These are phyloP conservation scores for Ellobius talpinus DNA, from an alignment of 2,113 vertebrate species.

Conservation along the genomic window DNA sequence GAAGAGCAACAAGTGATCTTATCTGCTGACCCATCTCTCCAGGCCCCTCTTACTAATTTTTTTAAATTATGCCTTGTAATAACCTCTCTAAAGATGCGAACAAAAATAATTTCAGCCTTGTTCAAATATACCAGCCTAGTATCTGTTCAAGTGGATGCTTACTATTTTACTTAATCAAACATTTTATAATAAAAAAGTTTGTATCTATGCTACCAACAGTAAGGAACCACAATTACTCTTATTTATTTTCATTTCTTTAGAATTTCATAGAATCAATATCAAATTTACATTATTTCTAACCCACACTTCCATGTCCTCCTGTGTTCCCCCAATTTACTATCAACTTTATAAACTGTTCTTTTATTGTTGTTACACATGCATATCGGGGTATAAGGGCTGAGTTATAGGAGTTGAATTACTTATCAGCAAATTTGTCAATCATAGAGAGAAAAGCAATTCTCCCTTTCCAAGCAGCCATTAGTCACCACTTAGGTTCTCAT, in stretches of 20 bases:
- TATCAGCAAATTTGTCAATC: not conserved
- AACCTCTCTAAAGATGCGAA: not conserved
- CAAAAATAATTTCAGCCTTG: not conserved
- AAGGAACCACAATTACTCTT: not conserved
- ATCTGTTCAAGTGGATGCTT: not conserved
- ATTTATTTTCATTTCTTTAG: not conserved
- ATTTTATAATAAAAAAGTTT: not conserved
- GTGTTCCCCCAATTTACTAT: not conserved
- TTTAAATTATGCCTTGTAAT: not conserved
- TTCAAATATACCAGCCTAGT: not conserved
- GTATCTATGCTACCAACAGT: not conserved
- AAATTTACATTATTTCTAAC: not conserved
- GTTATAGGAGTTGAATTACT: not conserved
- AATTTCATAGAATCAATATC: not conserved
- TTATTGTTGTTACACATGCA: not conserved
- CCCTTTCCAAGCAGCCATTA: not conserved
- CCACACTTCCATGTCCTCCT: too few relatives aligned
- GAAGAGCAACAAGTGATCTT: not conserved
- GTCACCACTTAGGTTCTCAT: not conserved
- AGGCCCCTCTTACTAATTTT: not conserved
- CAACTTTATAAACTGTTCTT: not conserved
- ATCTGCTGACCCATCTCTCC: not conserved
- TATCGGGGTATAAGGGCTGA: not conserved
- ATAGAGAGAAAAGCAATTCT: not conserved
- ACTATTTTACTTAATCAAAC: slow-evolving; percentile 36